Evolutionary conservation across 2,113 vertebrate species (phyloP), one percentile per base, ranked within the genome.

Genomic region (Hoplias malabaricus): DNA sequence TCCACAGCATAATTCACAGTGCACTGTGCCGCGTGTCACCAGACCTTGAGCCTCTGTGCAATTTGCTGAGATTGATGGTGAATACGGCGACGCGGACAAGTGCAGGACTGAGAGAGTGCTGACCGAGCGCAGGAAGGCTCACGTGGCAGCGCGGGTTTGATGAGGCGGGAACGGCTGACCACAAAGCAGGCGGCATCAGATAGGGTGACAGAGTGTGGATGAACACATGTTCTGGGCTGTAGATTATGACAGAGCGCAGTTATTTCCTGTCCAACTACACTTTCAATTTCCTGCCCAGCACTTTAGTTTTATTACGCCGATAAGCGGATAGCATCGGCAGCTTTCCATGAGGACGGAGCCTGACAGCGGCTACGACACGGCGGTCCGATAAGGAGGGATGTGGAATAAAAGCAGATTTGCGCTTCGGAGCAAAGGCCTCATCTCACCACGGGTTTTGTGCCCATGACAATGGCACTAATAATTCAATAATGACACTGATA

Each of bases 201-300:
- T 96, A 94, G 62, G 73, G 77, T 86, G 83, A 92, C 92, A 93
- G 89, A 92, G 89, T 83, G 87, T 84, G 85, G 87, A 90, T 90
- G 94, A 96, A 97, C 96, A 96, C 88, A 89, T 95, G 95, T 96
- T 94, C 92, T 93, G 87, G 90, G 87, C 94, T 93, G 93, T 94
- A 95, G 95, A 95, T 97, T 95, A 96, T 97, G 96, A 98, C 95
- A 87, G 94, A 96, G 94, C 94, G 91, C 93, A 91, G 94, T 98
- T 95, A 98, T 99, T 99, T 99, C 97, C 97, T 97, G 94, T 93
- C 91, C 88, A 91, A 95, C 94, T 96, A 96, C 95, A 95, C 94
- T 97, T 96, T 94, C 95, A 98, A 99, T 99, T 98, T 99, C 97
- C 97, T 96, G 95, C 92, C 91, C 91, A 84, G 87, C 89, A 87